Evolutionary conservation across 2,888 invertebrate genomes (phyloP).

Genomic region (Xylota segnis): DNA sequence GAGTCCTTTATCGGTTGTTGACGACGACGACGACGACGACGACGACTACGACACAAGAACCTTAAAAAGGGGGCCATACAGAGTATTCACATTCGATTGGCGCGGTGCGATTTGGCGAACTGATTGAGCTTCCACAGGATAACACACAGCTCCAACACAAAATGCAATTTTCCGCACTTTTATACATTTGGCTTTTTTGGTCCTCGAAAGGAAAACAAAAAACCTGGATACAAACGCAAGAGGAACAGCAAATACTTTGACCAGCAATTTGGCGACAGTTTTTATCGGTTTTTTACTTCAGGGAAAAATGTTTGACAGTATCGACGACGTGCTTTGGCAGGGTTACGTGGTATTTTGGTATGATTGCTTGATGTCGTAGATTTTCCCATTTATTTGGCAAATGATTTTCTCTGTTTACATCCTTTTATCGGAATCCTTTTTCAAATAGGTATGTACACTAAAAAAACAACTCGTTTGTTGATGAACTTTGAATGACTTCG

Average conservation of each 20-base stretch:
- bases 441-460: background rate
- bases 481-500: background rate
- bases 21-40: conserved; percentile 44
- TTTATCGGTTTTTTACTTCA: conserved; percentile 61
- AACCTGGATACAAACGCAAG: conserved; percentile 1
- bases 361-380: conserved; percentile 22
- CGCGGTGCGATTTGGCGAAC: conserved; percentile 51
- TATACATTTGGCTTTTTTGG: background rate
- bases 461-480: background rate
- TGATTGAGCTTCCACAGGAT: conserved; percentile 63
- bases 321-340: conserved; percentile 68
- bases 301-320: conserved; percentile 46
- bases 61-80: conserved; percentile 14
- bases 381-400: conserved; percentile 18
- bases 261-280: conserved; percentile 68
- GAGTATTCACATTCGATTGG: conserved; percentile 50
- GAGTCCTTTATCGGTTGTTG: conserved; percentile 67
- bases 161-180: conserved; percentile 62
- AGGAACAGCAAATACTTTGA: conserved; percentile 18
- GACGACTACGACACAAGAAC: conserved; percentile 42
- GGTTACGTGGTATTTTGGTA: conserved; percentile 24
- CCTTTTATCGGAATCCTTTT: background rate
- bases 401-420: conserved; percentile 9
- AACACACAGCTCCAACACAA: conserved; percentile 50
- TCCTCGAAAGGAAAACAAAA: background rate